Evolutionary conservation across 2,888 invertebrate genomes (phyloP).

Genomic region (Venusia cambrica): DNA sequence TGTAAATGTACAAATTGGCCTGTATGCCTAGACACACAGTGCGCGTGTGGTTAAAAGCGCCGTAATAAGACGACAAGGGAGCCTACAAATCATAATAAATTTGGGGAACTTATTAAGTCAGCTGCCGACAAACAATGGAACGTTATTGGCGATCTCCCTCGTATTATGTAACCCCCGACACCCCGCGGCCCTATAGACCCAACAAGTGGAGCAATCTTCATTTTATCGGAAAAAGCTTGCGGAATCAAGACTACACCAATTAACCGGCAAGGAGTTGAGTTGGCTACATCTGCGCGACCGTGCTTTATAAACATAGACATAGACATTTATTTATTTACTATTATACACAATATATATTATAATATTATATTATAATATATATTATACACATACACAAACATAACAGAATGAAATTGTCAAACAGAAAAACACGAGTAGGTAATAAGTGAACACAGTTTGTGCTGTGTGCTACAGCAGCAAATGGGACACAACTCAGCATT

Average conservation of each 20-base stretch:
- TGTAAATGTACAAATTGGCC: conserved; percentile 52
- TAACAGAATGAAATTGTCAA: too few relatives aligned
- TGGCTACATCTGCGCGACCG: too few relatives aligned
- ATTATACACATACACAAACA: too few relatives aligned
- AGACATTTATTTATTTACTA: too few relatives aligned
- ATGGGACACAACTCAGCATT: too few relatives aligned
- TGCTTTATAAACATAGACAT: too few relatives aligned
- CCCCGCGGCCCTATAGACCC: conserved; percentile 44
- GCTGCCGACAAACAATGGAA: conserved; percentile 77
- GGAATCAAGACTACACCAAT: conserved; percentile 69
- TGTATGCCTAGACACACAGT: conserved; percentile 24
- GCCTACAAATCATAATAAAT: conserved; percentile 78
- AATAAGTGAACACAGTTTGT: too few relatives aligned
- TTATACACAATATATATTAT: too few relatives aligned
- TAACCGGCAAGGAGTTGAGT: conserved; percentile 61
- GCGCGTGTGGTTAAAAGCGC: conserved; percentile 56
- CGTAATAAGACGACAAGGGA: conserved; percentile 71
- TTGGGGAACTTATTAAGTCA: conserved; percentile 77
- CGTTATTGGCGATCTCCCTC: conserved; percentile 77
- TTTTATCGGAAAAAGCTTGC: conserved; percentile 72
- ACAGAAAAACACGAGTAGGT: too few relatives aligned
- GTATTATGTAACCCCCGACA: conserved; percentile 60
- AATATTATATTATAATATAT: too few relatives aligned
- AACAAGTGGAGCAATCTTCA: conserved; percentile 68
- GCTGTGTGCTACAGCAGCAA: too few relatives aligned